Percentiles rank a stretch among this genome's conserved stretches.
Evolutionary conservation across 2,888 invertebrate genomes (phyloP).

Genomic region (Thecophora atra): DNA sequence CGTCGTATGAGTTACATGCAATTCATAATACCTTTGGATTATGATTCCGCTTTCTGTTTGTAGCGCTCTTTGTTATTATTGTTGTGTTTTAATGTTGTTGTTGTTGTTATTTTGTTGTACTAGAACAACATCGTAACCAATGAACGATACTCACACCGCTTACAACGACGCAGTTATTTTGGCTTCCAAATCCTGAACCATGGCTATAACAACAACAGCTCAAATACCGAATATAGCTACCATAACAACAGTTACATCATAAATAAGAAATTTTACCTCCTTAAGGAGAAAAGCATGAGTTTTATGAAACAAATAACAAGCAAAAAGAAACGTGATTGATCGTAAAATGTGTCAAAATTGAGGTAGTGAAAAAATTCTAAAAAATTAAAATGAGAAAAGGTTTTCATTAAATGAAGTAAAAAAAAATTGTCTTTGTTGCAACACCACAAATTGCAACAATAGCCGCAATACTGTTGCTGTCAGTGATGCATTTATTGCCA

Average conservation of each 20-base stretch:
- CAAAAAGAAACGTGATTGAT: conserved; percentile 50
- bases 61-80: no score
- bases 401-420: neutral
- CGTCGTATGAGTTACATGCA: no score
- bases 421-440: neutral
- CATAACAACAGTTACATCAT: conserved; percentile 31
- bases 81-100: no score
- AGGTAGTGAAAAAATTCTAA: neutral
- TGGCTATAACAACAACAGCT: conserved; percentile 11
- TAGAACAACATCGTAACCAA: neutral
- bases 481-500: no score
- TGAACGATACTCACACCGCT: neutral
- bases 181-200: neutral
- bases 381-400: neutral
- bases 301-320: neutral
- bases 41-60: no score
- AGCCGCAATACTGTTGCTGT: no score
- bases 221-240: neutral
- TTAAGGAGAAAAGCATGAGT: no score
- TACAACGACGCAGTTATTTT: neutral
- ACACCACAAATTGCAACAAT: no score
- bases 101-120: no score
- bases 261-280: conserved; percentile 16
- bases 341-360: conserved; percentile 6
- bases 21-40: no score